Evolutionary conservation across 2,888 invertebrate species (phyloP).

Genomic region (Helicoverpa assulta): DNA sequence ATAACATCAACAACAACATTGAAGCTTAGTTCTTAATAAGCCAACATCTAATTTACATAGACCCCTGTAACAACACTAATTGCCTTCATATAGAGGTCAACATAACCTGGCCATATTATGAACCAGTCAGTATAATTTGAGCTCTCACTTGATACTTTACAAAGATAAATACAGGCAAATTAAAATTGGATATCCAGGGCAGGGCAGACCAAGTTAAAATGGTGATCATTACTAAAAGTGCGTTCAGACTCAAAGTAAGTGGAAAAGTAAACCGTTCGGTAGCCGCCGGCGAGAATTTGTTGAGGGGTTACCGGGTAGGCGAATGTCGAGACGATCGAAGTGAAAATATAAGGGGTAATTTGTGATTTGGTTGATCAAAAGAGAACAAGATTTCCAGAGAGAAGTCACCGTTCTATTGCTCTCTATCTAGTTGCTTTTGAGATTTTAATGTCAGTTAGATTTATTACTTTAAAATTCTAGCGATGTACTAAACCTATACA

Average conservation of each 20-base stretch:
- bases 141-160: background rate
- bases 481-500: no score
- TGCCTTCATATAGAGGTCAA: background rate
- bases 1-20: no score
- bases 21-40: no score
- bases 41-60: background rate
- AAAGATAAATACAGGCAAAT: conserved; percentile 4
- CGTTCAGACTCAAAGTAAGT: conserved; percentile 47
- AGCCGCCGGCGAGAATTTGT: conserved; percentile 43
- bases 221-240: conserved; percentile 52
- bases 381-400: no score
- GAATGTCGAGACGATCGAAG: conserved; percentile 25
- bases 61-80: background rate
- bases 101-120: background rate
- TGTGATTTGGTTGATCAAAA: background rate
- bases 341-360: background rate
- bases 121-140: background rate
- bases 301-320: conserved; percentile 18
- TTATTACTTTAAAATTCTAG: no score
- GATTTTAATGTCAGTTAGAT: no score
- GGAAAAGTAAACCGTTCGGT: conserved; percentile 49
- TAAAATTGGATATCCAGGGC: background rate
- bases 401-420: no score
- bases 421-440: no score
- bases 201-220: conserved; percentile 27